phyloP scores from a whole-genome alignment of 2,888 invertebrate species.

The Melanotus villosus region DNA sequence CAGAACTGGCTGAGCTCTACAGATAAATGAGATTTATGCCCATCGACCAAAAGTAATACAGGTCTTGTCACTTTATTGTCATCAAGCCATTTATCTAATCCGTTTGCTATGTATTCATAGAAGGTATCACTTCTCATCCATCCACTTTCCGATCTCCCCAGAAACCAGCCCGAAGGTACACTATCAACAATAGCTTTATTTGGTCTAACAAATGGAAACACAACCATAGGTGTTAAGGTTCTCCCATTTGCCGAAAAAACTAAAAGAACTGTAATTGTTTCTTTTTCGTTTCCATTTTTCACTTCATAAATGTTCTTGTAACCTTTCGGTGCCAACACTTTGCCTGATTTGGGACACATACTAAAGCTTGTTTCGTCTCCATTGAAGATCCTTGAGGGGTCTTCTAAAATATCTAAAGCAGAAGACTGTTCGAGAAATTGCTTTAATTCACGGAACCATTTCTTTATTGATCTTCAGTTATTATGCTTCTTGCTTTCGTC shows the following conservation, averaged over 20 bases:
- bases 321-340: conserved; percentile 47
- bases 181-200: conserved; percentile 49
- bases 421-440: too few relatives aligned
- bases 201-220: conserved; percentile 40
- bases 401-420: conserved; percentile 43
- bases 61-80: conserved; percentile 47
- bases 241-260: conserved; percentile 58
- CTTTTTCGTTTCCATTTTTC: conserved; percentile 56
- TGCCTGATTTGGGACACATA: conserved; percentile 58
- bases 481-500: too few relatives aligned
- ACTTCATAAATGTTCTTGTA: conserved; percentile 56
- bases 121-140: conserved; percentile 54
- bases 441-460: too few relatives aligned
- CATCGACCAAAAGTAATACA: conserved; percentile 54
- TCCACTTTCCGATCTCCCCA: conserved; percentile 55
- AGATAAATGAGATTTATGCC: conserved; percentile 54
- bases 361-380: conserved; percentile 61
- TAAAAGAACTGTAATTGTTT: conserved; percentile 58
- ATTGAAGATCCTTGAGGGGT: conserved; percentile 59
- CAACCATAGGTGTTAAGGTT: conserved; percentile 51
- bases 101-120: conserved; percentile 53
- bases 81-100: conserved; percentile 45
- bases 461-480: too few relatives aligned
- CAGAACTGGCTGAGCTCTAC: conserved; percentile 52
- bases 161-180: too few relatives aligned